Base-by-base conservation (phyloP, 2,888 invertebrate species). In the Chrysodeixis includens region DNA sequence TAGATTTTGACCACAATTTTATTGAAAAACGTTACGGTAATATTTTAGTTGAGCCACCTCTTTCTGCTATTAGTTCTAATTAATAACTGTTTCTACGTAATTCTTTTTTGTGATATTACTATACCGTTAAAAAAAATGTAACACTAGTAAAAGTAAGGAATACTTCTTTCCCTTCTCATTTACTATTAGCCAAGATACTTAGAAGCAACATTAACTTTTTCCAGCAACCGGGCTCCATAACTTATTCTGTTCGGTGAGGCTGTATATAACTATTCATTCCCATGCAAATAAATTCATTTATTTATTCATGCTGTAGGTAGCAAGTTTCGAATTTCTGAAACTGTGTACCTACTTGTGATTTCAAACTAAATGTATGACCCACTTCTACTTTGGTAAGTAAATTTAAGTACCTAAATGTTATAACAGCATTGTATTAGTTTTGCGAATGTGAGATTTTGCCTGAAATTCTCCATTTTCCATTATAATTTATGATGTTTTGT, bases 281-380 rank as follows among this genome's bases (percentile, higher is more conserved):
- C n/a, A 46, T 46, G 46, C 46, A 18, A 46, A 46, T 46, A 46
- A 46, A 46, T 46, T 46, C 46, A 46, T 46, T 46, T 46, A 18
- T 46, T 46, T 46, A 46, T 46, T 46, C 46, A 46, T 46, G 18
- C 46, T 7, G 18, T 46, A 18, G 18, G 40, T 18, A 46, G 16
- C 46, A 46, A 46, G 46, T 46, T 46, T 46, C 46, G 46, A 18
- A 46, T 46, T 44, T 46, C 46, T 8, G 46, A 18, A 18, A 46
- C 46, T 46, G 10, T 46, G 46, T 18, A 46, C 46, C 16, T 46
- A 46, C 46, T 46, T 46, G 40, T 40, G 46, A 46, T 46, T 46
- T 46, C 46, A 46, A 46, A 18, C 46, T 46, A 46, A 40, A 40
- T 18, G 46, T 46, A 46, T 18, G 46, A 18, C 46, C 46, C 18